Evolutionary conservation across 2,113 vertebrate genomes (phyloP).

Genomic region (Egretta garzetta): DNA sequence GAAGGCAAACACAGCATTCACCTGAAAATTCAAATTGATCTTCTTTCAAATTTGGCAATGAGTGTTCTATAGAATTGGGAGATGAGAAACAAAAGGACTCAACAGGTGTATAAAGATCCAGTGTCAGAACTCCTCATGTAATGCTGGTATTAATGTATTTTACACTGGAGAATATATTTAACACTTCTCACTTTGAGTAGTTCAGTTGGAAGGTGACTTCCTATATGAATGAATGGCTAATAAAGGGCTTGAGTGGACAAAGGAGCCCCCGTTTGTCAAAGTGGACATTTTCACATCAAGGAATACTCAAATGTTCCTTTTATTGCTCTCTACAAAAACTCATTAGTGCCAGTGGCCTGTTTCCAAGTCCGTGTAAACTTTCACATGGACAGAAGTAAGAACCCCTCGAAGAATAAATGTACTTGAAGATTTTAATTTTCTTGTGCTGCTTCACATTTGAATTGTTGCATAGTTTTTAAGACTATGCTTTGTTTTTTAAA

Average conservation of each 20-base stretch:
- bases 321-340: background rate
- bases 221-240: background rate
- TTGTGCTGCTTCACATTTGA: background rate
- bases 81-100: background rate
- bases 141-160: background rate
- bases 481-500: background rate
- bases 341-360: background rate
- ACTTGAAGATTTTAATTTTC: background rate
- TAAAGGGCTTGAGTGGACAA: background rate
- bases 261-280: background rate
- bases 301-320: background rate
- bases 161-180: background rate
- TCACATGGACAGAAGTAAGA: background rate
- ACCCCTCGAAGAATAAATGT: background rate
- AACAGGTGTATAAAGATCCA: background rate
- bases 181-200: background rate
- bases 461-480: background rate
- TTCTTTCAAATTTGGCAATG: background rate
- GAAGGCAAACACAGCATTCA: background rate
- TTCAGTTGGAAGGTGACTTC: background rate
- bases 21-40: background rate
- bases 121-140: background rate
- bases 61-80: background rate
- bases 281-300: background rate
- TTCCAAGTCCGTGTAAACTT: background rate